Conservation (phyloP, 2,797 vertebrate genomes). For the Esox masquinongy region DNA sequence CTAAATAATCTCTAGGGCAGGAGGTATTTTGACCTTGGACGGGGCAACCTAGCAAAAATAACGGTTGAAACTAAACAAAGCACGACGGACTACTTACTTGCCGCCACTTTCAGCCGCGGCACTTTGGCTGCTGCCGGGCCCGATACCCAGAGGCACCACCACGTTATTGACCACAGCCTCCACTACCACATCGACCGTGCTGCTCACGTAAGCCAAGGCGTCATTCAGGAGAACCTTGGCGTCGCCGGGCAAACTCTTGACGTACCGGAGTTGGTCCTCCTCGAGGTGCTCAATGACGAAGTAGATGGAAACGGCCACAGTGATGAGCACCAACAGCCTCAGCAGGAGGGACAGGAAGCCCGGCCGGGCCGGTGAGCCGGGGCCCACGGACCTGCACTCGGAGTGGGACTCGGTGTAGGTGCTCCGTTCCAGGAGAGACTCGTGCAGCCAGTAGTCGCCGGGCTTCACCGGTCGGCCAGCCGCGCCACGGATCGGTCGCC, state of each 20-base stretch:
- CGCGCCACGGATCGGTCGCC: slow-evolving; percentile 91
- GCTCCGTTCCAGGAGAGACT: slow-evolving; percentile 69
- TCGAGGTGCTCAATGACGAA: slow-evolving; percentile 90
- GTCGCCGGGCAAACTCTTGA: slow-evolving; percentile 61
- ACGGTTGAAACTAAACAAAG: slow-evolving; percentile 9
- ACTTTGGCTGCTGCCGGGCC: not conserved
- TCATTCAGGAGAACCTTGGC: not conserved
- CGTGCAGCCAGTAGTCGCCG: slow-evolving; percentile 87
- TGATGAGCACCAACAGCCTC: slow-evolving; percentile 85
- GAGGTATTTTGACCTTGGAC: slow-evolving; percentile 25
- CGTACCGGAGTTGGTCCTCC: slow-evolving; percentile 78
- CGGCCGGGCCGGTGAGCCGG: slow-evolving; percentile 72
- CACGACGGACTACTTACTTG: slow-evolving; percentile 58
- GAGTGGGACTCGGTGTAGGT: slow-evolving; percentile 58
- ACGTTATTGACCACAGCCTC: slow-evolving; percentile 19
- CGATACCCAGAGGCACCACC: slow-evolving; percentile 56
- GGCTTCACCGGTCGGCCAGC: slow-evolving; percentile 85
- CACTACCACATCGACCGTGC: not conserved
- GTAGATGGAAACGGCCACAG: slow-evolving; percentile 78
- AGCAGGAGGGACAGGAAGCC: slow-evolving; percentile 81
- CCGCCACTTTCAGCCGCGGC: slow-evolving; percentile 10
- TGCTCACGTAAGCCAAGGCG: not conserved
- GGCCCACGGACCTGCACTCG: slow-evolving; percentile 49
- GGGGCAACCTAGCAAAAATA: not conserved
- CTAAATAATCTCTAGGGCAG: slow-evolving; percentile 25